Evolutionary conservation across 2,797 vertebrate species (phyloP).

Genomic region (Myotis findleyi): DNA sequence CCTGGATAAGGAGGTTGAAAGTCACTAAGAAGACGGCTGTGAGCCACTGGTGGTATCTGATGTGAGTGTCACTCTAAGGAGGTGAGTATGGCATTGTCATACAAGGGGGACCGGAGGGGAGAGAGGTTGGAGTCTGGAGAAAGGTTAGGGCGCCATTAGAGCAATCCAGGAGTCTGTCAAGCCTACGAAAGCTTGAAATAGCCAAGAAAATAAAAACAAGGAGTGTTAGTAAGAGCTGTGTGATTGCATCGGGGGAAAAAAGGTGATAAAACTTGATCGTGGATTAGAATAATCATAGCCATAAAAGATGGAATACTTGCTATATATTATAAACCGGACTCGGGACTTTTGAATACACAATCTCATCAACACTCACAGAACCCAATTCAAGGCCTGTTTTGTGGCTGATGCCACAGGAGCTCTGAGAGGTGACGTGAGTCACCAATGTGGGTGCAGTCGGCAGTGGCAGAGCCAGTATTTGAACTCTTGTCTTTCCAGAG

Average conservation of each 20-base stretch:
- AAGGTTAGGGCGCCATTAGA: neutral
- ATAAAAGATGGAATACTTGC: neutral
- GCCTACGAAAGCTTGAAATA: neutral
- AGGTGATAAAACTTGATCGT: neutral
- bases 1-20: neutral
- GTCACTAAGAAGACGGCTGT: neutral
- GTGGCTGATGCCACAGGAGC: neutral
- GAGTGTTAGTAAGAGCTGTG: neutral
- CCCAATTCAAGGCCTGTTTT: neutral
- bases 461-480: neutral
- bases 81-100: neutral
- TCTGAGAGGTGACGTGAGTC: neutral
- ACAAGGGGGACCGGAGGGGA: neutral
- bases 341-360: neutral
- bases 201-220: neutral
- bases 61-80: neutral
- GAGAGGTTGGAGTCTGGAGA: neutral
- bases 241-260: neutral
- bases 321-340: neutral
- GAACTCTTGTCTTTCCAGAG: too few species aligned
- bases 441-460: neutral
- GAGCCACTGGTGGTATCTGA: neutral
- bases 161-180: neutral
- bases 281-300: neutral
- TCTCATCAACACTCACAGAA: neutral